Conservation (phyloP, 2,888 invertebrate genomes). For the Oscheius sp. region DNA sequence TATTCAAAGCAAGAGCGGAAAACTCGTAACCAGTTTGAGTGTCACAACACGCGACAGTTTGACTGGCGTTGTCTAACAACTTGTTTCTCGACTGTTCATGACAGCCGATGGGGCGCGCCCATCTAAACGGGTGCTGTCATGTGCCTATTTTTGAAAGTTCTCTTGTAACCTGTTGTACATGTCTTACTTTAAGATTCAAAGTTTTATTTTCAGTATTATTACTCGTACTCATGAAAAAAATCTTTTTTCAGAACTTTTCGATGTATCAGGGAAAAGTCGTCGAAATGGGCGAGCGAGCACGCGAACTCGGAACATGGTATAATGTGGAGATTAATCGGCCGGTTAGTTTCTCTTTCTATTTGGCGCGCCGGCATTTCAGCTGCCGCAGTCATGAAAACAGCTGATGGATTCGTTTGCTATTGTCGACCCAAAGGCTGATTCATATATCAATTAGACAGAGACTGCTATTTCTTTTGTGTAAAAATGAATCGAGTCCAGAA, state of each 20-base stretch:
- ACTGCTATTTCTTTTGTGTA: no score
- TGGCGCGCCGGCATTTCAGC: no score
- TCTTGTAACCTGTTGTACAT: not conserved
- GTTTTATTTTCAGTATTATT: not conserved
- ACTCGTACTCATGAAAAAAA: not conserved
- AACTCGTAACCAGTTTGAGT: conserved; percentile 8
- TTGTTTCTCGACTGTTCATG: conserved; percentile 24
- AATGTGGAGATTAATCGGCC: conserved; percentile 23
- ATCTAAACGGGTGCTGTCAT: conserved; percentile 13
- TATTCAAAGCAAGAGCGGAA: no score
- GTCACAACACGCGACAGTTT: not conserved
- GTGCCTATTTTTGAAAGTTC: not conserved
- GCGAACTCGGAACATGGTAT: conserved; percentile 27
- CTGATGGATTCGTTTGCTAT: no score
- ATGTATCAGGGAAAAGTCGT: conserved; percentile 34
- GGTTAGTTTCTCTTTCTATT: conserved; percentile 4
- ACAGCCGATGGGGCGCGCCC: conserved; percentile 15
- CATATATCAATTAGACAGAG: no score
- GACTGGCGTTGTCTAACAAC: conserved; percentile 8
- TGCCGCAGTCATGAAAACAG: no score
- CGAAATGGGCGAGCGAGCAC: conserved; percentile 26
- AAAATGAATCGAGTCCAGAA: not conserved
- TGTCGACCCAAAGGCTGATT: no score
- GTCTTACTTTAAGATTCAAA: not conserved
- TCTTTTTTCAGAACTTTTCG: conserved; percentile 4